Percentiles rank a stretch among this genome's conserved stretches.
Evolutionary conservation across 2,888 invertebrate genomes (phyloP).

Genomic region (Imbricaverruca yamaguchii): DNA sequence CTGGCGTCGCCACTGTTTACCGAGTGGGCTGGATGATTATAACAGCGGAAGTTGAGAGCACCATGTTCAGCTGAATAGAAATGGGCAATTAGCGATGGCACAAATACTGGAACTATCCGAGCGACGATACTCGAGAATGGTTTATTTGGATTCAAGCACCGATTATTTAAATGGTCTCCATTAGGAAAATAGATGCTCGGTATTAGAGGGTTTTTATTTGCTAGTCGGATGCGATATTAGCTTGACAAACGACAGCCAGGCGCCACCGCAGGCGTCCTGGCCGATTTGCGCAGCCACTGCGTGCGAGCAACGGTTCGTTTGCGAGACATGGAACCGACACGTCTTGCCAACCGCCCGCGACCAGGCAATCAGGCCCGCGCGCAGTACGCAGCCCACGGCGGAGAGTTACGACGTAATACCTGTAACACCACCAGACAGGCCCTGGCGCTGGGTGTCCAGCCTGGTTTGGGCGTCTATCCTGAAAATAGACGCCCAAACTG

Average conservation of each 20-base stretch:
- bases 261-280: background rate
- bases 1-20: background rate
- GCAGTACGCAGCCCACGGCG: too few species aligned
- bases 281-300: background rate
- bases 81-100: conserved; percentile 19
- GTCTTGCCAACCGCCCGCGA: too few species aligned
- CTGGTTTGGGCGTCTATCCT: too few species aligned
- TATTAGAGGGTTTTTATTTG: conserved; percentile 4
- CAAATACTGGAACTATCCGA: background rate
- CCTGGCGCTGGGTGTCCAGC: too few species aligned
- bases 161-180: conserved; percentile 16
- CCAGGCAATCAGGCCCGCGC: too few species aligned
- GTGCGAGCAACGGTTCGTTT: background rate
- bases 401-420: too few species aligned
- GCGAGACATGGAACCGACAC: too few species aligned
- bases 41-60: conserved; percentile 7
- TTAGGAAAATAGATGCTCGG: conserved; percentile 9
- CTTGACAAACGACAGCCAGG: background rate
- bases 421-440: too few species aligned
- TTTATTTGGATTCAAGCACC: conserved; percentile 14
- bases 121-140: background rate
- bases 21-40: background rate
- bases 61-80: conserved; percentile 18
- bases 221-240: background rate
- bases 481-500: too few species aligned